Evolutionary conservation across 1,140 invertebrate species (phyloP).

Genomic region (Leptopilina boulardi): DNA sequence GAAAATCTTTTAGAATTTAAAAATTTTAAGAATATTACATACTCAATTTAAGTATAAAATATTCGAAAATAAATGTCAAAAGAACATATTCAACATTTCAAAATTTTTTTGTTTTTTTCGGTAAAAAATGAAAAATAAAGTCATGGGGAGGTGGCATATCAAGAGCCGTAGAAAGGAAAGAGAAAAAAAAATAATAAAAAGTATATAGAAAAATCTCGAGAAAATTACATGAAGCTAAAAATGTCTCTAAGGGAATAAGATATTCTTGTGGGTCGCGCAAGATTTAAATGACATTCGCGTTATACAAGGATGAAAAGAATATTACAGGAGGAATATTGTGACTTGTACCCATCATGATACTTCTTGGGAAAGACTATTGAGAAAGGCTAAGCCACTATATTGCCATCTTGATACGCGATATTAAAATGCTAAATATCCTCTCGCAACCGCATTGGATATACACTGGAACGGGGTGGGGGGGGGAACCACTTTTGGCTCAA

Average conservation of each 20-base stretch:
- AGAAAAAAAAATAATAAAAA: neutral
- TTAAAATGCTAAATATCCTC: constrained; percentile 40
- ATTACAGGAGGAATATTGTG: constrained; percentile 17
- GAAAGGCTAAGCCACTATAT: constrained; percentile 14
- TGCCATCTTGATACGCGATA: constrained; percentile 35
- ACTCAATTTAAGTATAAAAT: too few species aligned
- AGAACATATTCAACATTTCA: too few species aligned
- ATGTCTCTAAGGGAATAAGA: constrained; percentile 5
- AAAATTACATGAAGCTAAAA: constrained; percentile 11
- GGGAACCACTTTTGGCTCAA: neutral
- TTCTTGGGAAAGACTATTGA: constrained; percentile 4
- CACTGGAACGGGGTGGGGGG: too few species aligned
- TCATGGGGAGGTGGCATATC: neutral
- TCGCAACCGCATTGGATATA: neutral
- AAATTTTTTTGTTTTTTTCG: too few species aligned
- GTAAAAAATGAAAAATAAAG: neutral
- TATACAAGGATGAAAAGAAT: neutral
- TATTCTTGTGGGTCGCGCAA: constrained; percentile 10
- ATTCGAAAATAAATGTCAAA: too few species aligned
- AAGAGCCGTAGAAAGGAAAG: neutral
- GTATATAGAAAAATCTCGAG: constrained; percentile 7
- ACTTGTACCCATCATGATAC: constrained; percentile 1
- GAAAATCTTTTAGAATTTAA: too few species aligned
- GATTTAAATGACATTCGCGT: constrained; percentile 13
- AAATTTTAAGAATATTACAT: too few species aligned